Conservation (phyloP, 2,797 vertebrate species). For the Sebastiscus tertius region DNA sequence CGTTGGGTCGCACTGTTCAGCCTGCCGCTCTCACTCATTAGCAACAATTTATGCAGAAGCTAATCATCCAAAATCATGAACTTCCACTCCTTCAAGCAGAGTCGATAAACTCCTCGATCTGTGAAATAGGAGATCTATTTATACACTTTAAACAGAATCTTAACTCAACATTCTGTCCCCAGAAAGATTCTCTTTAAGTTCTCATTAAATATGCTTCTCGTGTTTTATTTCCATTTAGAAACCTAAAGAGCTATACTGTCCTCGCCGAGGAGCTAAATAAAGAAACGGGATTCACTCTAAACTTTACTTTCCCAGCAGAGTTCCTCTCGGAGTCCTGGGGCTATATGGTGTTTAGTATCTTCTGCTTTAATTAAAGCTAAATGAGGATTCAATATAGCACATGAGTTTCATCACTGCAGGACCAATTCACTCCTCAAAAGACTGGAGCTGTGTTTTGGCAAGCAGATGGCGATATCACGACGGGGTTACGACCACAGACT, state of each 20-base stretch:
- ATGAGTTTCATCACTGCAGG: neutral
- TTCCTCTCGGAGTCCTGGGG: neutral
- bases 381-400: slow-evolving; percentile 16
- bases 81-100: slow-evolving; percentile 10
- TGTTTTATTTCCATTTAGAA: slow-evolving; percentile 32
- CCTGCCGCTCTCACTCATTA: slow-evolving; percentile 51
- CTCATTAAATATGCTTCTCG: slow-evolving; percentile 23
- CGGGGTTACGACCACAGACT: too few species aligned
- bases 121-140: slow-evolving; percentile 18
- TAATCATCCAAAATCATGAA: slow-evolving; percentile 51
- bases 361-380: slow-evolving; percentile 57
- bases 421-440: slow-evolving; percentile 6
- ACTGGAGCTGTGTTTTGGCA: neutral
- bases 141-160: slow-evolving; percentile 1
- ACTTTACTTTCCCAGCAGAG: slow-evolving; percentile 17
- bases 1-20: neutral
- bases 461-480: neutral
- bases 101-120: slow-evolving; percentile 28
- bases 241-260: slow-evolving; percentile 11
- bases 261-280: neutral
- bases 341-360: slow-evolving; percentile 12
- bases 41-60: slow-evolving; percentile 41
- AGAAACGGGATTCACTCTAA: slow-evolving; percentile 30
- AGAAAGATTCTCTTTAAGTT: slow-evolving; percentile 23
- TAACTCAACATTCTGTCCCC: slow-evolving; percentile 6